phyloP scores from a whole-genome alignment of 2,797 vertebrate genomes.

The Crenuchus spilurus region DNA sequence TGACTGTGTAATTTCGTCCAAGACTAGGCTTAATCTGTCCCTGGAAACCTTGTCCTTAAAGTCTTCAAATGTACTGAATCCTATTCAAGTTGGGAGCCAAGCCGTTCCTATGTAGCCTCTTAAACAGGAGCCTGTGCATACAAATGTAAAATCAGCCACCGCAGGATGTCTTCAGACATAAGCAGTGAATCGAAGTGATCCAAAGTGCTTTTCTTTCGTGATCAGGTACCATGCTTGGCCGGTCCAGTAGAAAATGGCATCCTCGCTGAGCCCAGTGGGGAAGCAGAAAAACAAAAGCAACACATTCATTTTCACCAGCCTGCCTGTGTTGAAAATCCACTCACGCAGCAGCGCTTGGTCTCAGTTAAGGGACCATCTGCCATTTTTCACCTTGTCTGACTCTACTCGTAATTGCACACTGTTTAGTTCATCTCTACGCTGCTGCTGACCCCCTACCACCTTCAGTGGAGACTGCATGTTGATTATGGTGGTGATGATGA shows the following conservation, averaged over 20 bases:
- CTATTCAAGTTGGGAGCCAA: constrained; percentile 30
- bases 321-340: constrained; percentile 49
- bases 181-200: not conserved
- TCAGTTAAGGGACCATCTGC: constrained; percentile 59
- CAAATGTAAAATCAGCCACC: constrained; percentile 1
- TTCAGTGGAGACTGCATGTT: constrained; percentile 1
- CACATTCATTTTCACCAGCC: constrained; percentile 41
- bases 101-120: constrained; percentile 15
- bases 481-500: constrained; percentile 33
- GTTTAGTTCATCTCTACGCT: constrained; percentile 49
- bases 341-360: constrained; percentile 53
- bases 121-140: constrained; percentile 21
- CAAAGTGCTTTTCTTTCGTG: constrained; percentile 5
- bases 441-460: constrained; percentile 26
- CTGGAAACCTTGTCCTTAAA: constrained; percentile 30
- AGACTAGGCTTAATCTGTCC: constrained; percentile 25
- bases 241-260: constrained; percentile 35
- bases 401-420: constrained; percentile 59
- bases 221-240: constrained; percentile 5
- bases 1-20: constrained; percentile 30
- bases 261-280: constrained; percentile 31
- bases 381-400: constrained; percentile 59
- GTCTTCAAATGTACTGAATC: constrained; percentile 40
- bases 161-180: not conserved
- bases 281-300: constrained; percentile 40